Base-by-base conservation (phyloP, 1,140 invertebrate species). In the Hirudo medicinalis region DNA sequence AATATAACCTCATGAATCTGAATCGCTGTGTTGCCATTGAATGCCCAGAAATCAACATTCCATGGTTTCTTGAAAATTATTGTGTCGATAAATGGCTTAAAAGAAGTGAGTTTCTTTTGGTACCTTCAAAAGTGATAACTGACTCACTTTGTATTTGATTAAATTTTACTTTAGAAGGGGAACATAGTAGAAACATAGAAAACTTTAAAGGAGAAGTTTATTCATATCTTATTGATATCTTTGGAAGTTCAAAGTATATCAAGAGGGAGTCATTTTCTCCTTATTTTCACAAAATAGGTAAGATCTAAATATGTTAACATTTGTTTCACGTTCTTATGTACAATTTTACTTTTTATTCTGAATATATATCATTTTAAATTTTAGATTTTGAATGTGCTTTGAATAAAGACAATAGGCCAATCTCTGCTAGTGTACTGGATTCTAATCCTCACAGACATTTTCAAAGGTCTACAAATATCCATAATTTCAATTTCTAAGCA, bases 61-160 rank as follows among this genome's bases (percentile, higher is more conserved):
- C 75, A 0, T 76, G 75, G 75, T 76, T 76, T 72, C 75, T 75
- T 54, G 71, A 76, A 49, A 67, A 76, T 6, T 76, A 71, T 69
- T 76, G 74, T 36, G 11, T 54, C 11, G 54, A 75, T 19, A 55
- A 9, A 9, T 49, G 9, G 43, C 43, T 49, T 13, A 5, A 68
- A 22, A 19, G 9, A 11, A 15, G 57, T 63, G 57, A 63, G 22
- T 20, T 15, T 13, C 13, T 49, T 11, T 15, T 5, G 15, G 13
- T 49, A 9, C 15, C 9, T 17, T 49, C 1, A 49, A 17, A n/a
- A 49, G 4, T 49, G 1, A 17, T 49, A 40, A 40, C 4, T 40
- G 4, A 49, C 15, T 11, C 13, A 1, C 9, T 49, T 13, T 49
- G 15, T 49, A 15, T 49, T 49, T 15, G 0, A 49, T 15, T 49